Evolutionary conservation across 1,140 invertebrate genomes (phyloP).

Genomic region (Ganaspis sp.): DNA sequence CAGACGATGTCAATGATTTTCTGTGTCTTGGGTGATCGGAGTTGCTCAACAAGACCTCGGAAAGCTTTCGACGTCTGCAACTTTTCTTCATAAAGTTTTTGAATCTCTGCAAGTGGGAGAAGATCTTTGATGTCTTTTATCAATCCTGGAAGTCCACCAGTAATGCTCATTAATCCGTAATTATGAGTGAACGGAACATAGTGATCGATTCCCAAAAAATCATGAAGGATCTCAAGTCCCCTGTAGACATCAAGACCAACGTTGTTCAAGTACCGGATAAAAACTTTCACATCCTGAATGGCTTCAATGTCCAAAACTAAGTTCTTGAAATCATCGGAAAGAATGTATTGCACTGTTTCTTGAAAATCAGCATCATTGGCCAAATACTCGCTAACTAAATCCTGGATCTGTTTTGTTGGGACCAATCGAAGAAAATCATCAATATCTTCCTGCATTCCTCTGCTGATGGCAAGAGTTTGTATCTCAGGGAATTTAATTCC

Average conservation of each 20-base stretch:
- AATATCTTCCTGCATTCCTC: conserved; percentile 4
- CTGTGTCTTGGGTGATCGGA: conserved; percentile 47
- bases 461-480: background rate
- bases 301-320: conserved; percentile 50
- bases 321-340: conserved; percentile 51
- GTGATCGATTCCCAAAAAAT: conserved; percentile 48
- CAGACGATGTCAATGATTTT: conserved; percentile 39
- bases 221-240: conserved; percentile 49
- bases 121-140: conserved; percentile 51
- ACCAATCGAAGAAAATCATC: background rate
- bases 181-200: background rate
- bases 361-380: conserved; percentile 47
- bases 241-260: conserved; percentile 47
- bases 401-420: background rate
- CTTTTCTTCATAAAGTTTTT: conserved; percentile 56
- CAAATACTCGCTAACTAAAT: background rate
- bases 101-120: conserved; percentile 54
- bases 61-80: conserved; percentile 48
- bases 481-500: conserved; percentile 49
- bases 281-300: conserved; percentile 44
- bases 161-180: conserved; percentile 28
- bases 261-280: conserved; percentile 47
- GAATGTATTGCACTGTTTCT: conserved; percentile 45
- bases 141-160: conserved; percentile 51
- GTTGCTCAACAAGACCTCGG: conserved; percentile 37